phyloP scores from a whole-genome alignment of 2,797 vertebrate genomes.

The Prionace glauca region DNA sequence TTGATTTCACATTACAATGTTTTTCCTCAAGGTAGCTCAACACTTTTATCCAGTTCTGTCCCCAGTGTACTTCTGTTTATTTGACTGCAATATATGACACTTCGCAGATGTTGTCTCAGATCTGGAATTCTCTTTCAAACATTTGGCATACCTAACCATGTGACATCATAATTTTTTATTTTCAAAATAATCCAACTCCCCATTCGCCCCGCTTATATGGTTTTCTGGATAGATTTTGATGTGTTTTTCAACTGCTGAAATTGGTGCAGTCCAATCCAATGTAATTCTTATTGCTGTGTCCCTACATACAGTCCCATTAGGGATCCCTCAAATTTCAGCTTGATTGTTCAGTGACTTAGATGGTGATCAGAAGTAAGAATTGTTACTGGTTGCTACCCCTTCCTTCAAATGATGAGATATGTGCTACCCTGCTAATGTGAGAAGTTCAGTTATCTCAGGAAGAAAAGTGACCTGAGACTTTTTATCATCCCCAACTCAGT shows the following conservation, averaged over 20 bases:
- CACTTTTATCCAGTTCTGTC: background rate
- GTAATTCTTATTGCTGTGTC: background rate
- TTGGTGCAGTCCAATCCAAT: background rate
- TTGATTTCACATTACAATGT: background rate
- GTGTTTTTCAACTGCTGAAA: background rate
- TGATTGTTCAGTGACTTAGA: background rate
- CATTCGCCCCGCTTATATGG: background rate
- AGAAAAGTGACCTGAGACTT: background rate
- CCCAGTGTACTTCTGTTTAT: background rate
- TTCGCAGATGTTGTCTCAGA: background rate
- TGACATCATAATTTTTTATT: background rate
- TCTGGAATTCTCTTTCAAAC: background rate
- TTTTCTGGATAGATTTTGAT: background rate
- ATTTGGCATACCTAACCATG: background rate
- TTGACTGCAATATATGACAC: background rate
- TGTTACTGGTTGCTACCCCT: background rate
- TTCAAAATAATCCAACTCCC: background rate
- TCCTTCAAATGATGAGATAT: background rate
- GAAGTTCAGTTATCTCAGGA: background rate
- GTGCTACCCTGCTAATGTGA: background rate
- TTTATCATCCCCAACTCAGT: background rate
- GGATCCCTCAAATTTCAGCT: background rate
- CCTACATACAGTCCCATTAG: background rate
- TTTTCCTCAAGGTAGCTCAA: background rate
- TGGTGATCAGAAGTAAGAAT: background rate